A percentile compares a stretch with the other conserved stretches of the same genome.
These are phyloP conservation scores for Ceratotherium simum DNA, from an alignment of 2,113 vertebrate genomes.

Conservation along the genomic window DNA sequence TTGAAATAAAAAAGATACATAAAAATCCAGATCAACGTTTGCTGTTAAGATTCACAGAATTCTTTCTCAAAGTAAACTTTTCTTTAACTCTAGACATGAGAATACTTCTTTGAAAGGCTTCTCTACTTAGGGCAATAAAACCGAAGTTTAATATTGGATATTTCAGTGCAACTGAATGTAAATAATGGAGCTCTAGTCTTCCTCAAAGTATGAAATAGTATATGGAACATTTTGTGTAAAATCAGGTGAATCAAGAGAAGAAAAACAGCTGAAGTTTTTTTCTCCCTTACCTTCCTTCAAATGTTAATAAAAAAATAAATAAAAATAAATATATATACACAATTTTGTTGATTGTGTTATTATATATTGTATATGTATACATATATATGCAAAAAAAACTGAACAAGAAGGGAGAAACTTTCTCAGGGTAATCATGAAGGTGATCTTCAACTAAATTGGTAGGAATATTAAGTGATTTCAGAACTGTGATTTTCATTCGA, in stretches of 20 bases:
- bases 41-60: not conserved
- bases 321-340: not conserved
- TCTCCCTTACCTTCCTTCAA: not conserved
- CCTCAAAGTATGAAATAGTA: conserved; percentile 4
- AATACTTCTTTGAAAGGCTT: not conserved
- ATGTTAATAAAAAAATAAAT: not conserved
- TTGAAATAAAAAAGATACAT: not conserved
- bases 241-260: not conserved
- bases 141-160: not conserved
- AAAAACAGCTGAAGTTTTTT: not conserved
- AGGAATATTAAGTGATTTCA: not conserved
- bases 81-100: not conserved
- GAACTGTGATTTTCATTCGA: not conserved
- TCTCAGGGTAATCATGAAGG: not conserved
- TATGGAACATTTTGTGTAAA: conserved; percentile 4
- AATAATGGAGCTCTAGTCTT: not conserved
- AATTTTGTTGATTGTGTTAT: not conserved
- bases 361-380: not conserved
- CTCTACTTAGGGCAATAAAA: not conserved
- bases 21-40: not conserved
- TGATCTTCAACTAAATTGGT: not conserved
- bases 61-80: not conserved
- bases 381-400: not conserved
- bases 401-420: not conserved
- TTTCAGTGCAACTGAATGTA: conserved; percentile 38